Evolutionary conservation across 1,140 invertebrate species (phyloP), one percentile per base, ranked within the genome.

Genomic region (Dryas iulia): DNA sequence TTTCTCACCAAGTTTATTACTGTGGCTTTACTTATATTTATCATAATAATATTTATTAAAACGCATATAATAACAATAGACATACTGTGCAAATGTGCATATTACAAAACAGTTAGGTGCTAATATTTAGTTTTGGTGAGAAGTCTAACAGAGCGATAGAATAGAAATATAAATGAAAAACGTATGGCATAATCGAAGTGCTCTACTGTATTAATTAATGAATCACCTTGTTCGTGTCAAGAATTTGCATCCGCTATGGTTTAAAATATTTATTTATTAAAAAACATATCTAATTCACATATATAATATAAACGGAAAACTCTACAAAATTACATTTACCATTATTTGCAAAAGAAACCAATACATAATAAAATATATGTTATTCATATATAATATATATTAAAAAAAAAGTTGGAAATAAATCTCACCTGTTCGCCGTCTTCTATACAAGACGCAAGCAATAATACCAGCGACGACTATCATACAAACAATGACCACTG

Each of bases 401-500:
- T 7, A 3, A 10, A 8, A 1, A 2, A 47, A 21, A 47, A 18
- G 1, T 18, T 2, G 8, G 1, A 47, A 18, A 47, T 10, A 58
- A 96, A 92, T 65, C 74, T 79, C 66, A 91, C 89, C 97, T 66
- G 96, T 97, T 25, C 96, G 93, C 69, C 96, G 94, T 79, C 96
- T 94, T 71, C 96, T 93, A 84, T 98, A 98, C 12, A 99, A 89
- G 31, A 98, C 94, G 83, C 97, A 98, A 0, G 98, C 98, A 28
- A 98, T 95, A 12, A 98, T 92, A 0, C 95, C 95, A 0, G 98
- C 97, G 5, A 98, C 92, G 0, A 98, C 87, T 1, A 99, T 92
- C 96, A 99, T 98, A 6, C 95, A 95, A 0, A 96, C 94, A 66
- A 99, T 98, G 7, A 99, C 97, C 14, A 98, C 94, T 0, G 96